A percentile compares a stretch with the other conserved stretches of the same genome.
phyloP scores from a whole-genome alignment of 2,113 vertebrate genomes.

The Hippolais icterina region DNA sequence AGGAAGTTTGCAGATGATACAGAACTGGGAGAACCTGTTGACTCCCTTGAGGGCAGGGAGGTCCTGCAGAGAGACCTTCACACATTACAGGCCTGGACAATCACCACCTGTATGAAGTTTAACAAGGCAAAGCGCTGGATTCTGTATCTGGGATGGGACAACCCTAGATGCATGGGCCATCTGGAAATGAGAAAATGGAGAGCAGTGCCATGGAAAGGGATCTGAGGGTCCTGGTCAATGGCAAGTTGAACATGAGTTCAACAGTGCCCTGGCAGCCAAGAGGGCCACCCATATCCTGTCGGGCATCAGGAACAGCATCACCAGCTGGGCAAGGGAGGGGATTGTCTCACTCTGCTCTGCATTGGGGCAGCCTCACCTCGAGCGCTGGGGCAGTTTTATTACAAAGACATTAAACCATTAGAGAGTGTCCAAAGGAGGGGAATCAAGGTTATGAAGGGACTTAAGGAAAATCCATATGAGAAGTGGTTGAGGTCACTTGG shows the following conservation, averaged over 20 bases:
- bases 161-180: no score
- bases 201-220: neutral
- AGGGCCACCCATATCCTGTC: neutral
- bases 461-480: neutral
- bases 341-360: neutral
- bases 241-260: neutral
- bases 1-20: neutral
- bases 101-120: neutral
- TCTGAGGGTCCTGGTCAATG: fast-evolving
- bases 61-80: neutral
- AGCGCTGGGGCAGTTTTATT: neutral
- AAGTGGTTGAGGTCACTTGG: neutral
- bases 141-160: neutral
- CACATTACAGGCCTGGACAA: neutral
- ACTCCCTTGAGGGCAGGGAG: neutral
- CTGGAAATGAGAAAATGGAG: neutral
- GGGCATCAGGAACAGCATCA: neutral
- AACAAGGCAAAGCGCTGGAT: neutral
- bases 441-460: neutral
- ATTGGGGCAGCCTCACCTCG: fast-evolving
- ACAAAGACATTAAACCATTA: neutral
- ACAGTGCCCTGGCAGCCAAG: neutral
- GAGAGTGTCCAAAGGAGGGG: neutral
- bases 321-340: neutral
- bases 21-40: neutral